Evolutionary conservation across 2,888 invertebrate genomes (phyloP), one percentile per base, ranked within the genome.

Genomic region (Hecatera dysodea): DNA sequence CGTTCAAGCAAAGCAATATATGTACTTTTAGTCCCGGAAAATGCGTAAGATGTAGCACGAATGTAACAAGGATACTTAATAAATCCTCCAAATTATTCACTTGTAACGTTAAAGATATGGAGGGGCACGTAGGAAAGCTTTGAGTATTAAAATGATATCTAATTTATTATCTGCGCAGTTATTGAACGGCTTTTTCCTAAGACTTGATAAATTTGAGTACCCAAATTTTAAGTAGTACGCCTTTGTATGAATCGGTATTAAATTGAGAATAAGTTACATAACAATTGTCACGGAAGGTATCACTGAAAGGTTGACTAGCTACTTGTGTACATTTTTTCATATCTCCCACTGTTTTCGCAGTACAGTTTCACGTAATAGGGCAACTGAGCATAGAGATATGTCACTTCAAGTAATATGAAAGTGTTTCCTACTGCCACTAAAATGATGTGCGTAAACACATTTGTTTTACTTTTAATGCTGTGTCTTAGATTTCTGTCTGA

Each of bases 61-160:
- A 71, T 50, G 63, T 53, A 27, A 74, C 22, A 57, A 79, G 67
- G 61, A 80, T 59, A 65, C 67, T 59, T 72, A 75, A 79, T 42
- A 79, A 76, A 73, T 70, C 79, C 72, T 68, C 46, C 33, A 72
- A 72, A 67, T 72, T 50, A 76, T 72, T 68, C 57, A 17, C 67
- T 46, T 67, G 53, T 55, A 48, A 48, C 52, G 24, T 64, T 64
- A 24, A 65, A 69, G 42, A 70, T 80, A 81, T 81, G 81, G 81
- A 50, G 33, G 15, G 56, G 78, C 80, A 80, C 81, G 81, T 78
- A 73, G 42, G 52, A 69, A 64, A 77, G 68, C 66, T 72, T 67
- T 72, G 44, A 57, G 50, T 78, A 60, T 77, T 67, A 64, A 73
- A 70, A 53, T 48, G 1, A 46, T 39, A 33, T 63, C n/a, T 42